These are phyloP conservation scores for Pangasianodon gigas DNA, from an alignment of 2,113 vertebrate species.

Conservation along the genomic window DNA sequence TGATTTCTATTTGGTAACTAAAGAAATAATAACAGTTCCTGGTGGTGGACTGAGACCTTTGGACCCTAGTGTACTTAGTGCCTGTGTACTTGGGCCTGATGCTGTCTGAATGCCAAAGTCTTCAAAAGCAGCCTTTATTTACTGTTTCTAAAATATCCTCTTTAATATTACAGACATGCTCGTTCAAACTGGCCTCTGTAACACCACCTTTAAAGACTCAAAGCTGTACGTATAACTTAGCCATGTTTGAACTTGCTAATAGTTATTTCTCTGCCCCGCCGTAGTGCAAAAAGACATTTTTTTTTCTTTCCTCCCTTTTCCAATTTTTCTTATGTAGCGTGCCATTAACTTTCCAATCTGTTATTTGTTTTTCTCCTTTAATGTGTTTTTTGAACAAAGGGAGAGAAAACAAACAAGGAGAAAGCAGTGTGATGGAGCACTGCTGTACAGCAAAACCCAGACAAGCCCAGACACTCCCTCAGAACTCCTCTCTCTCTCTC, in stretches of 20 bases:
- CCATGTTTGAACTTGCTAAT: constrained; percentile 58
- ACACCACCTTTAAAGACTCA: constrained; percentile 39
- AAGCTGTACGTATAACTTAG: constrained; percentile 43
- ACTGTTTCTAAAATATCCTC: constrained; percentile 46
- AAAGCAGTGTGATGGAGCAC: constrained; percentile 28
- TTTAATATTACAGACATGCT: constrained; percentile 54
- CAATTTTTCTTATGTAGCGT: background rate
- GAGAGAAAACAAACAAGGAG: constrained; percentile 46
- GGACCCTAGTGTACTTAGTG: background rate
- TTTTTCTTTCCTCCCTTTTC: background rate
- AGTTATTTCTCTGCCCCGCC: constrained; percentile 9
- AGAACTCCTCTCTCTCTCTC: background rate
- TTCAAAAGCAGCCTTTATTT: constrained; percentile 53
- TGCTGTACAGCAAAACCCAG: constrained; percentile 45
- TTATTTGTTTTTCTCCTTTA: constrained; percentile 58
- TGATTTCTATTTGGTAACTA: background rate
- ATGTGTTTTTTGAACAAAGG: constrained; percentile 51
- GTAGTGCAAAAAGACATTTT: background rate
- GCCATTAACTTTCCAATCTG: constrained; percentile 55
- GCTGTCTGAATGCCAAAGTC: constrained; percentile 50
- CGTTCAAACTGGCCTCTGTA: constrained; percentile 51
- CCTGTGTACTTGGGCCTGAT: background rate
- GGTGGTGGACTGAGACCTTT: background rate
- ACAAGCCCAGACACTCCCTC: constrained; percentile 35
- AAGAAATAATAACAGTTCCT: background rate